Evolutionary conservation across 2,888 invertebrate genomes (phyloP), one percentile per base, ranked within the genome.

Genomic region (Nymphalis polychloros): DNA sequence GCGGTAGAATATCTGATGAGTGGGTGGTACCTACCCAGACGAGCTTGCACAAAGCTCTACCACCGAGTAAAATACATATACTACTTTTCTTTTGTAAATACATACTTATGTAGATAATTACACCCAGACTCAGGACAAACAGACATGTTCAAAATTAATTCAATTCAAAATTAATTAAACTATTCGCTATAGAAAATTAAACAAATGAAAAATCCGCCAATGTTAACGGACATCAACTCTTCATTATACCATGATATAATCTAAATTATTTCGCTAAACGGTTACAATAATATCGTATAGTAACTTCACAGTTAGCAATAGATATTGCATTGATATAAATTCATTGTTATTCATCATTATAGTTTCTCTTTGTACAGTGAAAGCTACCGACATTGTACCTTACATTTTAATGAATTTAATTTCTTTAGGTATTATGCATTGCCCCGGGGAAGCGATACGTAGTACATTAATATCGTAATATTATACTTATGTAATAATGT

Each of bases 321-420:
- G 47, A 19, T 66, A 55, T 61, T 31, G 49, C 31, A 59, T 60
- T 47, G 27, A 59, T 67, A 63, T 41, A 62, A 65, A 67, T 57
- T 50, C 70, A 74, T 75, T 72, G 70, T 73, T 73, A 71, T 75
- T 70, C 70, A 69, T 67, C 59, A 69, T 72, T 68, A 70, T 65
- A 71, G 71, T 75, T 74, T 72, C 68, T 72, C 68, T 71, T 59
- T 74, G 59, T 53, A 65, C 68, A 77, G 81, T 78, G 81, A 81
- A 82, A 82, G 81, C 75, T 69, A 74, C 71, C 62, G 76, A 67
- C 76, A 72, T 68, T 71, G 71, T 74, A 75, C 76, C 74, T 72
- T 73, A 77, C 77, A 78, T 79, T 73, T 74, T 75, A 79, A 79
- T 77, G 72, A 75, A 71, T 73, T 47, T 69, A 77, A 79, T 79